phyloP scores from a whole-genome alignment of 1,140 invertebrate genomes.

The Dendrolimus punctatus region DNA sequence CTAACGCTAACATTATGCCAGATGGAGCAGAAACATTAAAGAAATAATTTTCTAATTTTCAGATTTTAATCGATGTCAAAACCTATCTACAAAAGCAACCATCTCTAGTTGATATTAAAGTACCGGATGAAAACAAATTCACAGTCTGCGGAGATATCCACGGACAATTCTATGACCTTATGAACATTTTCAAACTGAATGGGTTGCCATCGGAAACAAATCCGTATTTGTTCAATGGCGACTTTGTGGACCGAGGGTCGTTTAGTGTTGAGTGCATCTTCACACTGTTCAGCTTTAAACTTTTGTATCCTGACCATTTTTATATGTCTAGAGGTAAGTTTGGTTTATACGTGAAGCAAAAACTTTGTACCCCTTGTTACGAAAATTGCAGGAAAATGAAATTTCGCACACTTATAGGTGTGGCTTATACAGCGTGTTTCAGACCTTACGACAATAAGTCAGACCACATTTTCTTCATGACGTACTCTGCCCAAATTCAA shows the following conservation, averaged over 20 bases:
- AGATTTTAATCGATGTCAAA: constrained; percentile 95
- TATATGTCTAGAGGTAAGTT: constrained; percentile 95
- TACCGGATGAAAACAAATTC: constrained; percentile 93
- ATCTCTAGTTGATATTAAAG: constrained; percentile 91
- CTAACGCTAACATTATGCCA: too few relatives aligned
- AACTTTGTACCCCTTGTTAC: too few relatives aligned
- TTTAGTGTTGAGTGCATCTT: constrained; percentile 99
- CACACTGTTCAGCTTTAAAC: constrained; percentile 96
- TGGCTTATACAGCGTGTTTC: too few relatives aligned
- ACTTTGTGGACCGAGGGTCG: constrained; percentile 99
- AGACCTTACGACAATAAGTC: too few relatives aligned
- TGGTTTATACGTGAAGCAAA: neutral
- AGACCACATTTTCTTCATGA: too few relatives aligned
- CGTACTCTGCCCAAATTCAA: too few relatives aligned
- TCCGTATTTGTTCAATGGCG: constrained; percentile 98
- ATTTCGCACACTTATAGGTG: too few relatives aligned
- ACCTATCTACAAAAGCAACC: constrained; percentile 87
- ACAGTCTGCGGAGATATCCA: constrained; percentile 99
- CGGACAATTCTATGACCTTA: constrained; percentile 98
- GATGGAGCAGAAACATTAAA: too few relatives aligned
- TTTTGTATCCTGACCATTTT: constrained; percentile 97
- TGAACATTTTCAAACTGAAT: constrained; percentile 98
- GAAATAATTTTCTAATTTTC: constrained; percentile 35
- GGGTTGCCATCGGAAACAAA: constrained; percentile 95
- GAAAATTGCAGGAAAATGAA: too few relatives aligned